A percentile compares a stretch with the other conserved stretches of the same genome.
phyloP scores from a whole-genome alignment of 2,888 invertebrate genomes.

The Dorcus hopei region DNA sequence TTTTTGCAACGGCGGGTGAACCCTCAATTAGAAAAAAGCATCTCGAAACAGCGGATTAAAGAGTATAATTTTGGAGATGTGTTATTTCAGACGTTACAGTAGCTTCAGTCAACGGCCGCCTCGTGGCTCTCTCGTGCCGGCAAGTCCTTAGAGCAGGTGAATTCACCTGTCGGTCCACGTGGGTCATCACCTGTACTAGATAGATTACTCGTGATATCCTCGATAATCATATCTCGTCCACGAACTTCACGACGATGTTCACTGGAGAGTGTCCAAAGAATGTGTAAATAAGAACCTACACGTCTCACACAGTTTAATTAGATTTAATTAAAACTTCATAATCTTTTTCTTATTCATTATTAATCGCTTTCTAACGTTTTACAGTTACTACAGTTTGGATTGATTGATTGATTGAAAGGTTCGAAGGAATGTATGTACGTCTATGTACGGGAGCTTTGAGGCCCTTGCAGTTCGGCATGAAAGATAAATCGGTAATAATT shows the following conservation, averaged over 20 bases:
- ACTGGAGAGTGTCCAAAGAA: no score
- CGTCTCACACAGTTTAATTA: no score
- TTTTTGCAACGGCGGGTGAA: constrained; percentile 17
- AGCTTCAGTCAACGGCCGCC: constrained; percentile 24
- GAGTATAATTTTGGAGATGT: constrained; percentile 17
- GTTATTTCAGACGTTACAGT: constrained; percentile 18
- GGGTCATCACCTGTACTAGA: constrained; percentile 30
- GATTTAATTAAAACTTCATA: no score
- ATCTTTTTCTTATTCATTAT: no score
- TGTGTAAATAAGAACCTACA: no score
- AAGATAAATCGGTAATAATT: no score
- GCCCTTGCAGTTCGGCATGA: no score
- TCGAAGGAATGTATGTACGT: no score
- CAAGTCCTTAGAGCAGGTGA: constrained; percentile 25
- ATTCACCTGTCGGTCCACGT: constrained; percentile 34
- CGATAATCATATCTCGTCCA: constrained; percentile 17
- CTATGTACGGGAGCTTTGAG: no score
- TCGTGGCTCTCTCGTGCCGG: constrained; percentile 34
- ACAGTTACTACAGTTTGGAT: no score
- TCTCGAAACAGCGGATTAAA: constrained; percentile 15
- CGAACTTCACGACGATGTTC: not conserved
- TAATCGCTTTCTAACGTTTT: no score
- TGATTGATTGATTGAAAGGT: no score
- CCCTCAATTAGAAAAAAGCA: constrained; percentile 16
- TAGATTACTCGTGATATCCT: constrained; percentile 26